phyloP scores from a whole-genome alignment of 2,888 invertebrate genomes.

The Chrysina gloriosa region DNA sequence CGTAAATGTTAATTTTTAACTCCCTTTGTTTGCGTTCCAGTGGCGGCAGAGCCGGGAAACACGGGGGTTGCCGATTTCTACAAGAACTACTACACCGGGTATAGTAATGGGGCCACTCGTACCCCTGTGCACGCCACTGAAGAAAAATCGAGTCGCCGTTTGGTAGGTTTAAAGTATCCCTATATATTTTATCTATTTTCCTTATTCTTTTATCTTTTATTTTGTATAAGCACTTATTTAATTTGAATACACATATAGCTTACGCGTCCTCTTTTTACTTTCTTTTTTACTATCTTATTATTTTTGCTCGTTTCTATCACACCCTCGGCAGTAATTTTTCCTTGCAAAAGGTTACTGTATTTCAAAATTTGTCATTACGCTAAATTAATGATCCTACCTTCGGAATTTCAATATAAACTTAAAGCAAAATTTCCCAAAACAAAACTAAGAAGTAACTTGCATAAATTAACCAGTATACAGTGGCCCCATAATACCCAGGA shows the following conservation, averaged over 20 bases:
- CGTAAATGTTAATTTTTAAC: constrained; percentile 35
- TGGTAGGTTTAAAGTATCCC: constrained; percentile 69
- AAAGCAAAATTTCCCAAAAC: background rate
- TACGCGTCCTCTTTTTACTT: constrained; percentile 7
- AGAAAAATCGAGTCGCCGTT: constrained; percentile 75
- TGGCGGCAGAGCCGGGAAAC: constrained; percentile 83
- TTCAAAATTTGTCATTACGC: no score
- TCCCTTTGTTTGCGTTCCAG: constrained; percentile 71
- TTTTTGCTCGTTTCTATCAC: constrained; percentile 1
- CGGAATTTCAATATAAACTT: background rate
- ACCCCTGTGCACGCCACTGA: constrained; percentile 71
- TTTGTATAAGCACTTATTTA: constrained; percentile 16
- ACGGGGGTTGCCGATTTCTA: constrained; percentile 87
- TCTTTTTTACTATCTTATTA: no score
- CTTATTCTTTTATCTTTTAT: constrained; percentile 14
- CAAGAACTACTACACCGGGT: constrained; percentile 83
- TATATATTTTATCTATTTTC: constrained; percentile 43
- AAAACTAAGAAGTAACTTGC: background rate
- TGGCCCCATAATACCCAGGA: constrained; percentile 59
- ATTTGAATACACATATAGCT: constrained; percentile 32
- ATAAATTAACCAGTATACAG: constrained; percentile 46
- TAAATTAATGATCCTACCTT: no score
- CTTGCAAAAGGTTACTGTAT: no score
- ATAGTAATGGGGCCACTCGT: constrained; percentile 75
- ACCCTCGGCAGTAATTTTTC: no score